phyloP scores from a whole-genome alignment of 1,140 invertebrate genomes.

The Penaeus vannamei region DNA sequence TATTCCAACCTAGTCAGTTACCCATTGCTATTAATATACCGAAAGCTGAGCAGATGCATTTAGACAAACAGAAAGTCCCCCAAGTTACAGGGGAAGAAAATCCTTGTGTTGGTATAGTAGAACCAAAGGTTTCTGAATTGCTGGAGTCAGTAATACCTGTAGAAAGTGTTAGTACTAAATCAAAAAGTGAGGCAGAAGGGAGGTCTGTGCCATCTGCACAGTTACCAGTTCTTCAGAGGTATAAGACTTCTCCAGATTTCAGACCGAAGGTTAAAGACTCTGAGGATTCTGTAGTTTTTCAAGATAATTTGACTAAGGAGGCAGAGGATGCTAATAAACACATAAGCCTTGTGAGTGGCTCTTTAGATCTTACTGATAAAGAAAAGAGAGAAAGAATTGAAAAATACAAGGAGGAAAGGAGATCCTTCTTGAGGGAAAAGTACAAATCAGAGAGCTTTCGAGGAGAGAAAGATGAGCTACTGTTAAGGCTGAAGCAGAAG shows the following conservation, averaged over 20 bases:
- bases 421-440: constrained; percentile 87
- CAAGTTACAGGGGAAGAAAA: not conserved
- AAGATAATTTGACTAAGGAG: constrained; percentile 36
- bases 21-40: not conserved
- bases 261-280: constrained; percentile 39
- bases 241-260: constrained; percentile 58
- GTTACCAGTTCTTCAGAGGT: constrained; percentile 46
- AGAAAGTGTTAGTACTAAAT: not conserved
- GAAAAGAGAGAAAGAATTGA: constrained; percentile 78
- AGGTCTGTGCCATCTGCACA: constrained; percentile 30
- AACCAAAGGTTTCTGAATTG: not conserved
- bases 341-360: constrained; percentile 11
- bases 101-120: not conserved
- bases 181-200: constrained; percentile 3
- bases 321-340: constrained; percentile 34
- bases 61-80: constrained; percentile 36
- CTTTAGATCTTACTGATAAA: constrained; percentile 50
- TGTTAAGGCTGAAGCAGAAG: constrained; percentile 68
- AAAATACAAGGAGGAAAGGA: constrained; percentile 92
- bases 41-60: constrained; percentile 19
- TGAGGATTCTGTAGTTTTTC: constrained; percentile 4
- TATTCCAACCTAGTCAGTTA: constrained; percentile 40
- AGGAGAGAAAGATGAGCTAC: constrained; percentile 74
- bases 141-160: not conserved
- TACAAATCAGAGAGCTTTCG: constrained; percentile 88